Evolutionary conservation across 2,888 invertebrate genomes (phyloP).

Genomic region (Horisme vitalbata): DNA sequence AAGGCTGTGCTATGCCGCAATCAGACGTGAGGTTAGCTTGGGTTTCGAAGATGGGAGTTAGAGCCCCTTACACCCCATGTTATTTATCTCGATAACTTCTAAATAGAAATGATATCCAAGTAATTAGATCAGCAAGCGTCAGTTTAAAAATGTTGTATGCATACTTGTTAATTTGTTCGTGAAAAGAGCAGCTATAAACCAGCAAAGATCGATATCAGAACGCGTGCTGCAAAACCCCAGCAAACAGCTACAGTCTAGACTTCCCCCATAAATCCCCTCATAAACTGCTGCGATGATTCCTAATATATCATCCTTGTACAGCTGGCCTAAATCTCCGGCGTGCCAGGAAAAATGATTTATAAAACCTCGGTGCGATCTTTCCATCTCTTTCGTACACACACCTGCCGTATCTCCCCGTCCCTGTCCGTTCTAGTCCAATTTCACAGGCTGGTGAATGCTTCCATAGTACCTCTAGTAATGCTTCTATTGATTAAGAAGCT

Average conservation of each 20-base stretch:
- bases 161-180: too few species aligned
- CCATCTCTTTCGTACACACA: conserved; percentile 46
- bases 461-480: conserved; percentile 70
- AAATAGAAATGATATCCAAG: too few species aligned
- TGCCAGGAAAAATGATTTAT: conserved; percentile 80
- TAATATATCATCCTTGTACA: conserved; percentile 43
- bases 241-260: conserved; percentile 23
- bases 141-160: too few species aligned
- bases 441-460: conserved; percentile 76
- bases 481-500: conserved; percentile 79
- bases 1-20: too few species aligned
- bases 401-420: conserved; percentile 41
- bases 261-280: conserved; percentile 24
- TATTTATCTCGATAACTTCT: too few species aligned
- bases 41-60: too few species aligned
- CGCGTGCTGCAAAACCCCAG: conserved; percentile 16
- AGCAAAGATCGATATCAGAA: conserved; percentile 7
- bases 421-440: conserved; percentile 73
- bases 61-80: too few species aligned
- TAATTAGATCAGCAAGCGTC: too few species aligned
- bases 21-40: too few species aligned
- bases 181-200: not conserved
- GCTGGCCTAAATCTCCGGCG: conserved; percentile 59
- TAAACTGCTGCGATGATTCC: conserved; percentile 33
- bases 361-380: conserved; percentile 59